Evolutionary conservation across 2,113 vertebrate genomes (phyloP).

Genomic region (Silurus meridionalis): DNA sequence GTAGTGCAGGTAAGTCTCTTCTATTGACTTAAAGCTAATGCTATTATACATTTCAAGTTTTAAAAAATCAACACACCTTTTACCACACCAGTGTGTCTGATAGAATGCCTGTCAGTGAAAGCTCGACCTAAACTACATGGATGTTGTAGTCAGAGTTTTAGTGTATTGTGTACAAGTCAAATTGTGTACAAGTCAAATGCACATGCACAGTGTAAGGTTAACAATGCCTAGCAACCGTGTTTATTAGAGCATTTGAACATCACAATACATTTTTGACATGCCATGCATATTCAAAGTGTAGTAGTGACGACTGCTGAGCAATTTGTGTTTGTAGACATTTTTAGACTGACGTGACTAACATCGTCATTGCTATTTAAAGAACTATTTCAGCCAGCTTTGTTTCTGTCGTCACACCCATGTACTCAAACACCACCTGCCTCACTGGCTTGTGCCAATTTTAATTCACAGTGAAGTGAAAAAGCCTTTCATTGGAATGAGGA

Average conservation of each 20-base stretch:
- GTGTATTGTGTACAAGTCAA: background rate
- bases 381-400: background rate
- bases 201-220: background rate
- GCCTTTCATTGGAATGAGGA: background rate
- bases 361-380: background rate
- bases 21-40: background rate
- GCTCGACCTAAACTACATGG: background rate
- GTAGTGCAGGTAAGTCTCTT: constrained; percentile 87
- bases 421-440: background rate
- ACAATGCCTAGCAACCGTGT: background rate
- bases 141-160: background rate
- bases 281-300: background rate
- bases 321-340: background rate
- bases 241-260: background rate
- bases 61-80: background rate
- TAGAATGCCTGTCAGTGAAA: background rate
- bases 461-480: no score
- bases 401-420: background rate
- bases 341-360: background rate
- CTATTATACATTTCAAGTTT: background rate
- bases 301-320: background rate
- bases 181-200: background rate
- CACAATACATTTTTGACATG: background rate
- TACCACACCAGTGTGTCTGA: background rate
- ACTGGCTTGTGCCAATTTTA: background rate